These are phyloP conservation scores for Atlantisia rogersi DNA, from an alignment of 2,113 vertebrate genomes.

Conservation along the genomic window DNA sequence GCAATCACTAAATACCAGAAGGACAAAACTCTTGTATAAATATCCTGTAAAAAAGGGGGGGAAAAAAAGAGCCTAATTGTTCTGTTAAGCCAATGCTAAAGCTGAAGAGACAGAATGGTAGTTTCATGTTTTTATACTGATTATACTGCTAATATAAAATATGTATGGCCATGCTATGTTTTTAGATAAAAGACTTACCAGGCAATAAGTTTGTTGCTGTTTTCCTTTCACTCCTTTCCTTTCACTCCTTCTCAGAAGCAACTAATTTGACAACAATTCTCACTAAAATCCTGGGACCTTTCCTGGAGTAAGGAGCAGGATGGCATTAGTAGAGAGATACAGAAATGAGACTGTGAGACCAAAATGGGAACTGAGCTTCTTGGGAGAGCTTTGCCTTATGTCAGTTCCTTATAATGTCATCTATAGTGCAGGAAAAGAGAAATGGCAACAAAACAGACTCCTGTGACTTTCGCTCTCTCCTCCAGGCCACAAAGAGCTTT, in stretches of 20 bases:
- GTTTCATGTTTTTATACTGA: not conserved
- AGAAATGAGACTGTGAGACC: not conserved
- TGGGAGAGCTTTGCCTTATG: not conserved
- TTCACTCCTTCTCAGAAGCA: not conserved
- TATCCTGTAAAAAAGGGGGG: not conserved
- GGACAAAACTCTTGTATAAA: not conserved
- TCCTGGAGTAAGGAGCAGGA: not conserved
- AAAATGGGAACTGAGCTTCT: not conserved
- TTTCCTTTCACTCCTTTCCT: not conserved
- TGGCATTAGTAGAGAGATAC: not conserved
- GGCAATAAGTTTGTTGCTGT: not conserved
- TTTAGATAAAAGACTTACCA: not conserved
- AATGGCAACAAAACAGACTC: not conserved
- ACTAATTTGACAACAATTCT: not conserved
- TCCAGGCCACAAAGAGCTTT: not conserved
- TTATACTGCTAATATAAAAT: not conserved
- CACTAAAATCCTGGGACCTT: not conserved
- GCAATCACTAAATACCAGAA: not conserved
- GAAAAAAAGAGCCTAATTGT: not conserved
- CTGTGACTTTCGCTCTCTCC: not conserved
- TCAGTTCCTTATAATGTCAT: not conserved
- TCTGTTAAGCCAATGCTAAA: not conserved
- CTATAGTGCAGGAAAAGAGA: not conserved
- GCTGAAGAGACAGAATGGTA: not conserved
- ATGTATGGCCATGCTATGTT: not conserved